These are phyloP conservation scores for Aporrectodea caliginosa DNA, from an alignment of 1,140 invertebrate genomes.

Conservation along the genomic window DNA sequence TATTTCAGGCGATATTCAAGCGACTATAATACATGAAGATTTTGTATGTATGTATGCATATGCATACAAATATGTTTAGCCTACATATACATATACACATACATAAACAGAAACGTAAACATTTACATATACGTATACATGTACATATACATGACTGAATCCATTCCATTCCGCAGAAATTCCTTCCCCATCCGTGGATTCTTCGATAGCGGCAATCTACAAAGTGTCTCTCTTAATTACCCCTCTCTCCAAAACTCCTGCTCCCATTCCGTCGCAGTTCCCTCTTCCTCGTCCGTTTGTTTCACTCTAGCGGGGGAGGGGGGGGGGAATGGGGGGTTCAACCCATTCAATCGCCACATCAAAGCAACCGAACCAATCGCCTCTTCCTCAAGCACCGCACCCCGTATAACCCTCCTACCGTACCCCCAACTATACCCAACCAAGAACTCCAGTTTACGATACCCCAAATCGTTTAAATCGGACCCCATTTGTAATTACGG, in stretches of 20 bases:
- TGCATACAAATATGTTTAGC: too few species aligned
- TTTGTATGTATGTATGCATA: too few species aligned
- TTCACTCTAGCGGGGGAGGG: background rate
- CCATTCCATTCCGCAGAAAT: background rate
- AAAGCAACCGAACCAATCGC: background rate
- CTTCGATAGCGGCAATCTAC: too few species aligned
- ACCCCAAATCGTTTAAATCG: background rate
- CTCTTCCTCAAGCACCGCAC: background rate
- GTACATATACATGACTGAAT: background rate
- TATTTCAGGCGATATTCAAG: too few species aligned
- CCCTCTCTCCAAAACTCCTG: background rate
- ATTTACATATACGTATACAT: background rate
- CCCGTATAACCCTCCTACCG: background rate
- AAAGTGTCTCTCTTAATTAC: too few species aligned
- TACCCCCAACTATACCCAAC: background rate
- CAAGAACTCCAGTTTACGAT: background rate
- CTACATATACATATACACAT: background rate
- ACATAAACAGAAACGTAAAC: background rate
- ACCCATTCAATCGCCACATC: background rate
- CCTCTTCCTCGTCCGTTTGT: background rate
- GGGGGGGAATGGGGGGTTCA: background rate
- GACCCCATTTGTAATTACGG: background rate
- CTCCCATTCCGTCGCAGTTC: background rate
- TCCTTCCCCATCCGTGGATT: too few species aligned
- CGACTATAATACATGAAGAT: too few species aligned